Evolutionary conservation across 2,888 invertebrate genomes (phyloP), one percentile per base, ranked within the genome.

Genomic region (Synergus japonicus): DNA sequence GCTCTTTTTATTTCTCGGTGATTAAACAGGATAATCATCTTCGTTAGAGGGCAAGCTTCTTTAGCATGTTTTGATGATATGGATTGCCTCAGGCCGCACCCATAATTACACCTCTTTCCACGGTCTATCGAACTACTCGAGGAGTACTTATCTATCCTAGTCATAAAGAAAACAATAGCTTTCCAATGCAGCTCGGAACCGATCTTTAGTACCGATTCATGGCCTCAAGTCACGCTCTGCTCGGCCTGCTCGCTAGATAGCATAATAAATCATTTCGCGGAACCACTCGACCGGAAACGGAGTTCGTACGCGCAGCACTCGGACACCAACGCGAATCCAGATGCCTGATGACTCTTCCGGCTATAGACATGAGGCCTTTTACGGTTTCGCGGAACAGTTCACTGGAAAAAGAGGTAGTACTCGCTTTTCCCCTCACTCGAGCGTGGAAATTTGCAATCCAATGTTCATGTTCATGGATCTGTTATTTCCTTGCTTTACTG

Each of bases 261-360:
- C 90, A 90, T 91, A 90, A 91, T 91, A 91, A 91, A 91, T 90
- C 90, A 89, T 90, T 91, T 90, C 89, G 90, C 89, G 88, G 91
- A 91, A 91, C 87, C 86, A 87, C 85, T 89, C 90, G 88, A 87
- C 90, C 91, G 91, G 91, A 91, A 91, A 91, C 89, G 88, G 86
- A 90, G 88, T 89, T 90, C 86, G 85, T 86, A 85, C 85, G 83
- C 84, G 82, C 63, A 78, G 76, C 77, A 81, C 78, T 79, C 79
- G 81, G 81, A 82, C 82, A 84, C 80, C 78, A 73, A 73, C 69
- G 80, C 83, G 78, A 82, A 78, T 76, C 64, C 22, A 80, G 79
- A 82, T 81, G 78, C 79, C 81, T 77, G 76, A 79, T 76, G 79
- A 81, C 76, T 76, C 81, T 84, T 84, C 84, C 81, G 83, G 78